Base-by-base conservation (phyloP, 2,888 invertebrate species). In the Lasioglossum leucozonium region DNA sequence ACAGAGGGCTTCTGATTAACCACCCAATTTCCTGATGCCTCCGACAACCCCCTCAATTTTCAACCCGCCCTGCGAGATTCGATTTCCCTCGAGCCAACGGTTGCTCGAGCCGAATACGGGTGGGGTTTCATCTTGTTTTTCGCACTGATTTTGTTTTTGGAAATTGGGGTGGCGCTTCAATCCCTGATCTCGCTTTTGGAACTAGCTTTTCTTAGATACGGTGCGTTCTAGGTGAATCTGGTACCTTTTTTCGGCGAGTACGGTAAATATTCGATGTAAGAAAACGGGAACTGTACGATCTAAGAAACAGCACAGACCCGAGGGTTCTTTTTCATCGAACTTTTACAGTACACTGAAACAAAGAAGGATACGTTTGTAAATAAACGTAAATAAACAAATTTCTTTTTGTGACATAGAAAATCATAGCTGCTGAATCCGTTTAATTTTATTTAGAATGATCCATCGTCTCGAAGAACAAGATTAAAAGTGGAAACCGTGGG, bases 401-500 rank as follows among this genome's bases (percentile, higher is more conserved):
- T 16, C 16, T 44, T 44, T 44, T 34, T 34, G 34, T 3, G 34
- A 34, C 2, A 34, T 34, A 34, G 5, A 44, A 44, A 4, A 44
- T 16, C 16, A 44, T 16, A 44, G 1, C 44, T 47, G 6, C 22
- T 8, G 47, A 18, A 47, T 22, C 18, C 8, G 8, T 51, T 51
- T 51, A 8, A 22, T 22, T 22, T 2, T 22, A 8, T 22, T 22
- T 22, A 5, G 47, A 51, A 51, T 51, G 22, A 8, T 47, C 47
- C n/a, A 22, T 37, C 37, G 34, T 34, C 65, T 65, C 34, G 0
- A 18, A 65, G 65, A 34, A 2, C 51, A 73, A 71, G 74, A 74
- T 82, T 42, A 42, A 82, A 77, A 71, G 73, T 26, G 40, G 11
- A 69, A 37, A 81, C 42, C 51, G 30, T n/a, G 76, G 62, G 58